Evolutionary conservation across 2,888 invertebrate genomes (phyloP).

Genomic region (Ectemnius continuus): DNA sequence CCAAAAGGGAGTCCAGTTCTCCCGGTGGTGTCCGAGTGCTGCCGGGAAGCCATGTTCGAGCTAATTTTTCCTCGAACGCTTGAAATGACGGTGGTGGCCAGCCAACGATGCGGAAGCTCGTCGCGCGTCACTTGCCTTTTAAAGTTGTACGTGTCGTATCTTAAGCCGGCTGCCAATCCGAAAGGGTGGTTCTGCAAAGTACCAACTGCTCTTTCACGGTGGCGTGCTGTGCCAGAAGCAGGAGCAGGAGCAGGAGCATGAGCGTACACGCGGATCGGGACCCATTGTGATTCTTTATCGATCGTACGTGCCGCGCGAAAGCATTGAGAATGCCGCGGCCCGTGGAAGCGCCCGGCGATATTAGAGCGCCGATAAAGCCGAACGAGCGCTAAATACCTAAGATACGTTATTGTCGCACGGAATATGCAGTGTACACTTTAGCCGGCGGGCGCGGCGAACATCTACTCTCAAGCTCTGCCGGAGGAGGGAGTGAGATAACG

Average conservation of each 20-base stretch:
- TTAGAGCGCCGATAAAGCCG: conserved; percentile 2
- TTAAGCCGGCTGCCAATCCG: conserved; percentile 1
- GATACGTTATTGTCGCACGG: neutral
- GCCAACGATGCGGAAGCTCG: conserved; percentile 2
- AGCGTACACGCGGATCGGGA: neutral
- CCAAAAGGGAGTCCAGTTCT: conserved; percentile 19
- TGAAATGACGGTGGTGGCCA: neutral
- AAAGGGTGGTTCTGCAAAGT: conserved; percentile 5
- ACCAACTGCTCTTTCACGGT: conserved; percentile 5
- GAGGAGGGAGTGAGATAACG: too few species aligned
- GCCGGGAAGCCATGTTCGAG: neutral
- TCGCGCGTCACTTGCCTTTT: conserved; percentile 7
- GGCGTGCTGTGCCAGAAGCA: neutral
- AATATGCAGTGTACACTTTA: neutral
- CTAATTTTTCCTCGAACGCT: conserved; percentile 27
- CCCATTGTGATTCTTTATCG: conserved; percentile 9
- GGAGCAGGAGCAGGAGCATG: neutral
- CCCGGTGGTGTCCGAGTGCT: too few species aligned
- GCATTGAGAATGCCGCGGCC: neutral
- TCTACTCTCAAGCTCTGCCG: too few species aligned
- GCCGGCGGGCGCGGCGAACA: too few species aligned
- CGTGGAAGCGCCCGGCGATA: neutral
- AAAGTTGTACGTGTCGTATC: conserved; percentile 19
- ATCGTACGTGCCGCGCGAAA: neutral
- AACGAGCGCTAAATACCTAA: conserved; percentile 2